phyloP scores from a whole-genome alignment of 1,140 invertebrate species.

The Carposina sasakii region DNA sequence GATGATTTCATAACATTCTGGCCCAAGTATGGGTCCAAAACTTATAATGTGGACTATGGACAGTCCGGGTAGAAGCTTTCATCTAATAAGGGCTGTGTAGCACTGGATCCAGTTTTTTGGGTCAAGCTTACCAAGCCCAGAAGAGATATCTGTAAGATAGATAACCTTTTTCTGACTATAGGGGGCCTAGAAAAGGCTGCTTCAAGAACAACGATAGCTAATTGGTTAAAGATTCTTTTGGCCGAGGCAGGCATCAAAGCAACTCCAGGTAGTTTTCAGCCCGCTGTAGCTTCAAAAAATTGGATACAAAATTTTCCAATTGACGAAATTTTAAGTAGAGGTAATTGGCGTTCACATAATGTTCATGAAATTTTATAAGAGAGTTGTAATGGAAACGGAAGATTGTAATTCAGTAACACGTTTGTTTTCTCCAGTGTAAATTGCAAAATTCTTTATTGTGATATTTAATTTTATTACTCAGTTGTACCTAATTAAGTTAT shows the following conservation, averaged over 20 bases:
- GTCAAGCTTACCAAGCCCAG: neutral
- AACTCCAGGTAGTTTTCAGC: neutral
- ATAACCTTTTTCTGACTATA: slow-evolving; percentile 1
- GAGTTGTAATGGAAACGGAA: neutral
- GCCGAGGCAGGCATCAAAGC: slow-evolving; percentile 1
- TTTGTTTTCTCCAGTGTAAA: neutral
- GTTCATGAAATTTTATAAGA: neutral
- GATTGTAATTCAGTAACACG: neutral
- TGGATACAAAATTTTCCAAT: slow-evolving; percentile 2
- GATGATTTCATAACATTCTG: neutral
- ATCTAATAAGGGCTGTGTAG: neutral
- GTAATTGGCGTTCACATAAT: slow-evolving; percentile 5
- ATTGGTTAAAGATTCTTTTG: neutral
- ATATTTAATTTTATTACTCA: neutral
- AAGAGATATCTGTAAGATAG: neutral
- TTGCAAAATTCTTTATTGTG: neutral
- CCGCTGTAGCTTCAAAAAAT: slow-evolving; percentile 4
- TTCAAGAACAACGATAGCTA: neutral
- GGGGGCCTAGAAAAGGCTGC: neutral
- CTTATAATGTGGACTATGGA: no score
- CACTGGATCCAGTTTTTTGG: neutral
- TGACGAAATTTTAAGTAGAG: slow-evolving; percentile 1
- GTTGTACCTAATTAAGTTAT: no score
- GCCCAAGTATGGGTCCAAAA: no score
- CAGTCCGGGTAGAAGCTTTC: neutral